Percentiles rank a stretch among this genome's conserved stretches.
These are phyloP conservation scores for Ophioderma brevispina DNA, from an alignment of 35 echinoderm and acorn worm species.

Conservation along the genomic window DNA sequence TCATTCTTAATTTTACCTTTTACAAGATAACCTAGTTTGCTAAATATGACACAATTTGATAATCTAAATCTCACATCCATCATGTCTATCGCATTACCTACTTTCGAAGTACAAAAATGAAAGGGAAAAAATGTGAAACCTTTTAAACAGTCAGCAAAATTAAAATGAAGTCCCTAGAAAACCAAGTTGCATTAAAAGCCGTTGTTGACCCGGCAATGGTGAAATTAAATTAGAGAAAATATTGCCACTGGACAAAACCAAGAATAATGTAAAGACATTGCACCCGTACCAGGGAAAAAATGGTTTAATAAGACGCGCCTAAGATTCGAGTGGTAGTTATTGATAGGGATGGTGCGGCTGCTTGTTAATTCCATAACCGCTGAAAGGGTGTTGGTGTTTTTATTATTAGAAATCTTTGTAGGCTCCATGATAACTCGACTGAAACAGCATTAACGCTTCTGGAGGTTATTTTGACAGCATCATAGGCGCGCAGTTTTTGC, in stretches of 20 bases:
- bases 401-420: conserved; percentile 15
- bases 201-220: conserved; percentile 12
- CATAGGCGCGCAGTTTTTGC: neutral
- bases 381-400: conserved; percentile 13
- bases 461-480: neutral
- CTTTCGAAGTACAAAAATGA: neutral
- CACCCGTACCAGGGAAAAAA: neutral
- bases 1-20: too few species aligned
- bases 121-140: neutral
- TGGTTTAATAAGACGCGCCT: conserved; percentile 9
- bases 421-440: conserved; percentile 2
- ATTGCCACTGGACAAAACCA: neutral
- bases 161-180: neutral
- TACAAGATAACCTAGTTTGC: neutral
- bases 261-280: conserved; percentile 11
- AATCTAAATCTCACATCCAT: neutral
- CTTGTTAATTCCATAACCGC: conserved; percentile 9
- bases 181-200: conserved; percentile 6
- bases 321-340: neutral
- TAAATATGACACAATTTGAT: neutral
- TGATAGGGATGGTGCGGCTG: neutral
- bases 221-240: conserved; percentile 12
- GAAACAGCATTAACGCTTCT: neutral
- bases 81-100: neutral
- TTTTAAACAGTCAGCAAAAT: conserved; percentile 10